These are phyloP conservation scores for Hippoglossus stenolepis DNA, from an alignment of 2,113 vertebrate genomes.

Conservation along the genomic window DNA sequence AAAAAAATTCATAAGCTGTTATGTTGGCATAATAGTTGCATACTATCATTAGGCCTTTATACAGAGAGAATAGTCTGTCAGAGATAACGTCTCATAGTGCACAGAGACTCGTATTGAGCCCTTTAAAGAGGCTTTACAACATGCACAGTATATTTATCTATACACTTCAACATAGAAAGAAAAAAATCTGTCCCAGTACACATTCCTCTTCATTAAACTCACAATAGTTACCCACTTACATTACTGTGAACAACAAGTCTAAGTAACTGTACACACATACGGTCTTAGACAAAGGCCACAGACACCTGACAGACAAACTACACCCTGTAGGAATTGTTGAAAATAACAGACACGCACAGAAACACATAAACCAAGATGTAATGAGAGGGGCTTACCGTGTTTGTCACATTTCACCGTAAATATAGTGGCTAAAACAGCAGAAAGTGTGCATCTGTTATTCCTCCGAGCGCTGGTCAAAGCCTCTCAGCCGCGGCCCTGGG, in stretches of 20 bases:
- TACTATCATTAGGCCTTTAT: neutral
- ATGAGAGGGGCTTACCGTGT: constrained; percentile 68
- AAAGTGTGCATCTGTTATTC: constrained; percentile 43
- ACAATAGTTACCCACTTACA: constrained; percentile 1
- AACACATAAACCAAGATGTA: neutral
- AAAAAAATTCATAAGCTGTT: too few relatives aligned
- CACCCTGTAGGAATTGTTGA: neutral
- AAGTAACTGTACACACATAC: neutral
- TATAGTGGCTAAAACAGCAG: constrained; percentile 38
- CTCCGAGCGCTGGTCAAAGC: constrained; percentile 69
- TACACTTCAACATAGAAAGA: neutral
- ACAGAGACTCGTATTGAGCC: neutral
- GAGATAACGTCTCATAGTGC: neutral
- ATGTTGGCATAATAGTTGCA: neutral
- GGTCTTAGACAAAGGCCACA: neutral
- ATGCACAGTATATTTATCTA: neutral
- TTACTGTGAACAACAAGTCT: constrained; percentile 15
- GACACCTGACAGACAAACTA: constrained; percentile 7
- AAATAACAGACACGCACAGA: constrained; percentile 3
- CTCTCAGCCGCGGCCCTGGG: constrained; percentile 65
- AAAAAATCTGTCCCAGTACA: neutral
- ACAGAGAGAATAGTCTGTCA: neutral
- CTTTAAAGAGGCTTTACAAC: neutral
- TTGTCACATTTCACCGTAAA: constrained; percentile 68
- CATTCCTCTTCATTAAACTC: neutral